phyloP scores from a whole-genome alignment of 2,888 invertebrate species.

The Furcula furcula region DNA sequence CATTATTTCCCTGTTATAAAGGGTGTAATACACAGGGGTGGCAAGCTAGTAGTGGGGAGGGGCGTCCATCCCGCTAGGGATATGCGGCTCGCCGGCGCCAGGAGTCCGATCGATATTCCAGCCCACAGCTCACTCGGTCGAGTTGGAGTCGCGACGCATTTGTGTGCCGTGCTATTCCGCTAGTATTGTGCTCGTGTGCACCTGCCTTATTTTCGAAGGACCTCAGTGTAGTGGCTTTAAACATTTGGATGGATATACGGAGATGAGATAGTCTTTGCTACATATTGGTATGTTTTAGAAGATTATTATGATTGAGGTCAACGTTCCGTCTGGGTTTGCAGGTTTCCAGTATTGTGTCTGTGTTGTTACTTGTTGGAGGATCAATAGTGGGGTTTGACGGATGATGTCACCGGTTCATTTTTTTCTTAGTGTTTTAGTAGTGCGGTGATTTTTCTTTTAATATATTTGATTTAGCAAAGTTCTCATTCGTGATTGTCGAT shows the following conservation, averaged over 20 bases:
- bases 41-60: conserved; percentile 55
- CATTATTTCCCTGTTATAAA: conserved; percentile 27
- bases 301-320: conserved; percentile 19
- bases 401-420: conserved; percentile 51
- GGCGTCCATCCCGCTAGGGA: conserved; percentile 75
- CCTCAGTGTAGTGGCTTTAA: conserved; percentile 48
- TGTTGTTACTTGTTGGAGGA: conserved; percentile 38
- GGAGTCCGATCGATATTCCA: conserved; percentile 72
- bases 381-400: conserved; percentile 53
- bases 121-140: conserved; percentile 57
- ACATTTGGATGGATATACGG: conserved; percentile 49
- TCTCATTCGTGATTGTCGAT: too few relatives aligned
- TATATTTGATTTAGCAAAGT: too few relatives aligned
- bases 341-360: conserved; percentile 39
- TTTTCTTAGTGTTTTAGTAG: conserved; percentile 13
- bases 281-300: conserved; percentile 47
- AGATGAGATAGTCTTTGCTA: conserved; percentile 66
- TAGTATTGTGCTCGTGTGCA: conserved; percentile 42
- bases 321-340: conserved; percentile 21
- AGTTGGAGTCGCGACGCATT: conserved; percentile 59
- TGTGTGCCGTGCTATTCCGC: conserved; percentile 42
- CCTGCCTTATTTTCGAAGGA: conserved; percentile 34
- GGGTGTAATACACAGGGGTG: conserved; percentile 53
- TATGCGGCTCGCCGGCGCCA: conserved; percentile 78
- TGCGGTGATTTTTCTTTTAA: background rate